Conservation (phyloP, 2,888 invertebrate species). For the Druceiella hillmani region DNA sequence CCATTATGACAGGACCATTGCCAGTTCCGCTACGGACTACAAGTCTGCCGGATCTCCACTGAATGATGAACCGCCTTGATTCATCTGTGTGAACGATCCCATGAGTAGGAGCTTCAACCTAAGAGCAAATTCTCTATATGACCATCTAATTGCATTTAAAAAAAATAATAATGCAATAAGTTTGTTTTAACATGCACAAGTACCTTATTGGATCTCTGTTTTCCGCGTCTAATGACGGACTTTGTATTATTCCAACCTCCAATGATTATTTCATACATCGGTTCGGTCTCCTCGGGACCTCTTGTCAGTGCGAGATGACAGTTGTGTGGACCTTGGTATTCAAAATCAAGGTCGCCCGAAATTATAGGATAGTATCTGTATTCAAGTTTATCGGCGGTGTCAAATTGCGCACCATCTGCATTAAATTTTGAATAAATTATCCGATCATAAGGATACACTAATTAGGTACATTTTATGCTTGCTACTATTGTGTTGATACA, state of each 20-base stretch:
- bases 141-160: too few species aligned
- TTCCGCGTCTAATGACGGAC: slow-evolving; percentile 59
- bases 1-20: slow-evolving; percentile 50
- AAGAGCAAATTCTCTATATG: too few species aligned
- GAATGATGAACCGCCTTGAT: slow-evolving; percentile 51
- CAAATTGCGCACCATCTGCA: slow-evolving; percentile 50
- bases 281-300: slow-evolving; percentile 50
- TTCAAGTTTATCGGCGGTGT: slow-evolving; percentile 53
- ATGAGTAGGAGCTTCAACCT: slow-evolving; percentile 55
- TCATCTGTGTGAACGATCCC: slow-evolving; percentile 52
- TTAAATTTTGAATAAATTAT: slow-evolving; percentile 28
- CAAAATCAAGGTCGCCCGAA: slow-evolving; percentile 49
- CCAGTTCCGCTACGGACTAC: slow-evolving; percentile 42
- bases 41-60: slow-evolving; percentile 53
- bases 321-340: slow-evolving; percentile 58
- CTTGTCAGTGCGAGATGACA: slow-evolving; percentile 57
- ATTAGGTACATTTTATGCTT: slow-evolving; percentile 46
- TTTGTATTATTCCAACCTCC: slow-evolving; percentile 65
- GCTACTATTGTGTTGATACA: slow-evolving; percentile 16
- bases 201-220: slow-evolving; percentile 60
- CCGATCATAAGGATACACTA: slow-evolving; percentile 14
- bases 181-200: too few species aligned
- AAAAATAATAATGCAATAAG: too few species aligned
- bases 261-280: slow-evolving; percentile 62
- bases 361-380: slow-evolving; percentile 55